These are phyloP conservation scores for Leptinotarsa lineolata DNA, from an alignment of 1,140 invertebrate species.

Conservation along the genomic window DNA sequence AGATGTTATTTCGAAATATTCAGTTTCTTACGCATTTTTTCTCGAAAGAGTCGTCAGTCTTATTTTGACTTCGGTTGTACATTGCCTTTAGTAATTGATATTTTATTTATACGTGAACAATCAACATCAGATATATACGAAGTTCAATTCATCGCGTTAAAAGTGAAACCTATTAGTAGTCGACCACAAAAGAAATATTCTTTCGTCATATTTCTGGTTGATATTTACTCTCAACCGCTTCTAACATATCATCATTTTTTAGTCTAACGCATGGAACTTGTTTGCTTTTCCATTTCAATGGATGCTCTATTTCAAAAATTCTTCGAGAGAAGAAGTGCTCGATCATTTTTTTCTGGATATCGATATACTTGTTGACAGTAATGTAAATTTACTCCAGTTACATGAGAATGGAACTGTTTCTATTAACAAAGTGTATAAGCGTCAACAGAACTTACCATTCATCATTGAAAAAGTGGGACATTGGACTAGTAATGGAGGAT, in stretches of 20 bases:
- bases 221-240: too few species aligned
- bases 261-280: slow-evolving; percentile 6
- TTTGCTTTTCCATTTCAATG: slow-evolving; percentile 20
- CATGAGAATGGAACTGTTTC: slow-evolving; percentile 25
- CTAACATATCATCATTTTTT: background rate
- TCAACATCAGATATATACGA: too few species aligned
- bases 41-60: too few species aligned
- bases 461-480: slow-evolving; percentile 42
- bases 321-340: background rate
- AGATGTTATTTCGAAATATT: too few species aligned
- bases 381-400: slow-evolving; percentile 41
- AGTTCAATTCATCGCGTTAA: too few species aligned
- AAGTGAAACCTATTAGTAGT: too few species aligned
- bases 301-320: slow-evolving; percentile 8
- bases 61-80: too few species aligned
- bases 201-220: too few species aligned
- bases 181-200: too few species aligned
- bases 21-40: too few species aligned
- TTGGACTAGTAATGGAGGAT: slow-evolving; percentile 32
- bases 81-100: too few species aligned
- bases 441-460: slow-evolving; percentile 26
- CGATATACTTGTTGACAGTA: slow-evolving; percentile 49
- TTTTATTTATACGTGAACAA: too few species aligned
- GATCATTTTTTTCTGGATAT: slow-evolving; percentile 29
- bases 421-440: slow-evolving; percentile 47